Base-by-base conservation (phyloP, 1,140 invertebrate genomes). In the Pachyrhynchus sulphureomaculatus region DNA sequence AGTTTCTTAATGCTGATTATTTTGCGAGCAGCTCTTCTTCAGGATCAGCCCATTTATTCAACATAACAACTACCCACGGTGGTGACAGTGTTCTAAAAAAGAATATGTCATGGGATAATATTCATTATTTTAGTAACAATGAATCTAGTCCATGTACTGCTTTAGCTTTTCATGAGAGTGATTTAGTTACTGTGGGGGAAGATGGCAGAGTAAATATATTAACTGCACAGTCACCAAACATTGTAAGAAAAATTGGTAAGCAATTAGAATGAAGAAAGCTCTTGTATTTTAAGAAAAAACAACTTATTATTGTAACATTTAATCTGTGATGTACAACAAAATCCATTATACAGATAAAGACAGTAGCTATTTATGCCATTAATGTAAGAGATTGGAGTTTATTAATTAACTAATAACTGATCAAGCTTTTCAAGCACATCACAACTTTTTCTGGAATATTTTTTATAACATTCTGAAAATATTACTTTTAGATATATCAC, bases 161-260 rank as follows among this genome's bases (percentile, higher is more conserved):
- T 9, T 70, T 91, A 23, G 83, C 86, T 0, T 81, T 80, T 4
- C 84, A 87, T 72, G 87, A 88, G 65, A 85, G 84, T 51, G 87
- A 90, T 65, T 81, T 90, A 48, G 88, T 81, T 4, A 88, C 86
- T 15, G 84, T 90, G 9, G 92, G 92, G 5, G 92, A 95, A 79
- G 92, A 95, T 79, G 91, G 92, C 0, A 80, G 81, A 58, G 82
- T 93, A 4, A 85, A 87, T 75, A 80, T 91, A 45, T 71, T 92
- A 10, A 88, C 84, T 58, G 76, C 84, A 0, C 80, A 82, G 36
- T 79, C 85, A 58, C 81, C 83, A 34, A 80, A 83, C 62, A 80
- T 87, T 32, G 75, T 84, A 15, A 79, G 83, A 68, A 78, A 75
- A 39, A 85, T 90, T 66, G 82, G 85, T 86, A 78, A 70, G 65